Percentiles rank a stretch among this genome's conserved stretches.
Conservation (phyloP, 64 coral and sea anemone genomes). For the Dendronephthya gigantea region DNA sequence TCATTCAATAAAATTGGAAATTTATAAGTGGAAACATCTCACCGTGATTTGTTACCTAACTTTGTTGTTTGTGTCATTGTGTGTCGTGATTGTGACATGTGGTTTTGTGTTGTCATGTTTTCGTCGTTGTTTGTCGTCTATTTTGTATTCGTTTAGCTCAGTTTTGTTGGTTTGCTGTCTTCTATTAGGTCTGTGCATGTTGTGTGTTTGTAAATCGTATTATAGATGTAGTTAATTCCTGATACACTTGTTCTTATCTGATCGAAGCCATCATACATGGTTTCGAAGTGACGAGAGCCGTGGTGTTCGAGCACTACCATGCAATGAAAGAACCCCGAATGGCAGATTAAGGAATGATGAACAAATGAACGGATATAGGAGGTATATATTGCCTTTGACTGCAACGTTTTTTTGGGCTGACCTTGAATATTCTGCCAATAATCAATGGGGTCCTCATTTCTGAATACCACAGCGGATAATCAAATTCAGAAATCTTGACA, state of each 20-base stretch:
- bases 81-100: too few species aligned
- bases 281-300: constrained; percentile 64
- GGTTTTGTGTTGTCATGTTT: not conserved
- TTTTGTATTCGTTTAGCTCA: too few species aligned
- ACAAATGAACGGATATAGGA: constrained; percentile 20
- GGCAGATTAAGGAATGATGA: constrained; percentile 16
- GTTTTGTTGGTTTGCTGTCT: too few species aligned
- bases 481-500: too few species aligned
- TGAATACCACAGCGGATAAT: not conserved
- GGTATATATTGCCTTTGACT: constrained; percentile 1
- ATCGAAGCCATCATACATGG: constrained; percentile 36
- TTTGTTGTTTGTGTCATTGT: not conserved
- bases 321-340: constrained; percentile 12
- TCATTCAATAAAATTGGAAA: too few species aligned
- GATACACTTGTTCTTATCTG: constrained; percentile 98
- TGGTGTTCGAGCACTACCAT: not conserved
- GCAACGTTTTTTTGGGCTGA: not conserved
- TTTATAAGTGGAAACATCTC: too few species aligned
- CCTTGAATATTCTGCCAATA: not conserved
- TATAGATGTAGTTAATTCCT: not conserved
- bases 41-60: too few species aligned
- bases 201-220: not conserved
- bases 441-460: not conserved
- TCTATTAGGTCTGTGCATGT: not conserved
- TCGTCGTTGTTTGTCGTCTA: not conserved